phyloP scores from a whole-genome alignment of 1,140 invertebrate genomes.

The Cydia pomonella region DNA sequence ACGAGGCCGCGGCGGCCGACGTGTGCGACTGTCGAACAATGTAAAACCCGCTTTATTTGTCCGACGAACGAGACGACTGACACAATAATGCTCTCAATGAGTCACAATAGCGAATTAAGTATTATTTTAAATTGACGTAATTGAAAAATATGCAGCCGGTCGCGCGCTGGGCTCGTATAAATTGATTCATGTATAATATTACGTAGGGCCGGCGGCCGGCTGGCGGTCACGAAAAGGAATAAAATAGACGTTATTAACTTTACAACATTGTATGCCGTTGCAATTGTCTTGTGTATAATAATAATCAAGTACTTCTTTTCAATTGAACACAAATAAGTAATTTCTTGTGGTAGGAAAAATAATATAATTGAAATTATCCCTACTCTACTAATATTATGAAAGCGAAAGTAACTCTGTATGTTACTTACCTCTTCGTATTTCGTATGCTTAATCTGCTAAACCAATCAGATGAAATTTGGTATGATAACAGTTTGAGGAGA shows the following conservation, averaged over 20 bases:
- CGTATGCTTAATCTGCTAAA: background rate
- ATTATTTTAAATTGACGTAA: constrained; percentile 81
- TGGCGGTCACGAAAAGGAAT: constrained; percentile 60
- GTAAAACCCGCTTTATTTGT: constrained; percentile 55
- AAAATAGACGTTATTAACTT: constrained; percentile 65
- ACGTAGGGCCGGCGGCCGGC: constrained; percentile 55
- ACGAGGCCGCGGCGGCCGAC: constrained; percentile 19
- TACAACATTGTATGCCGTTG: constrained; percentile 48
- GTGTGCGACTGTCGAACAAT: constrained; percentile 35
- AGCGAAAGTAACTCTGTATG: too few species aligned
- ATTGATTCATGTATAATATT: constrained; percentile 79
- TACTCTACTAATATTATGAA: background rate
- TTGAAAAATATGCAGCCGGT: constrained; percentile 79
- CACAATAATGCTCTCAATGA: constrained; percentile 73
- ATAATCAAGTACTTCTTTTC: constrained; percentile 22
- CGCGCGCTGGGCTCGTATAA: constrained; percentile 71
- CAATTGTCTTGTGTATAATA: constrained; percentile 15
- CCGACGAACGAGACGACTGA: constrained; percentile 52
- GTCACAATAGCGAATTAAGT: constrained; percentile 79
- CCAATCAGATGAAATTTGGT: background rate
- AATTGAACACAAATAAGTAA: constrained; percentile 6
- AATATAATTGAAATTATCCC: background rate
- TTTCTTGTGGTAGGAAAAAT: constrained; percentile 4
- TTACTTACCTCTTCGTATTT: background rate
- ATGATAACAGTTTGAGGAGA: background rate